Conservation (phyloP, 2,797 vertebrate species). For the Eurystomus glaucurus region DNA sequence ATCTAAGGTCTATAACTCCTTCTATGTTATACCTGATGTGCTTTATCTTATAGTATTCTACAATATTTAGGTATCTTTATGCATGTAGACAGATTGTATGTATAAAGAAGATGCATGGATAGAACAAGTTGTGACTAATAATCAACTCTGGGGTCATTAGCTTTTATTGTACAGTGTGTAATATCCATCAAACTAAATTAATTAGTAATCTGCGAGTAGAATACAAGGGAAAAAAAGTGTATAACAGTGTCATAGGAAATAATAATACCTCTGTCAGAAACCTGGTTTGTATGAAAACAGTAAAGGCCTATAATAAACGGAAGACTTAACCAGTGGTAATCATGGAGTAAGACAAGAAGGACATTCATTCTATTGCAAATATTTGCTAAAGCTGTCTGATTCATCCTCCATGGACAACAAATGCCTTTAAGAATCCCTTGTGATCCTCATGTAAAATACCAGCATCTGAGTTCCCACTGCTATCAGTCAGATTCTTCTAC, state of each 20-base stretch:
- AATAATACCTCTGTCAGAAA: background rate
- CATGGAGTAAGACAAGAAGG: background rate
- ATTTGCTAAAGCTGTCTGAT: background rate
- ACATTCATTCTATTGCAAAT: background rate
- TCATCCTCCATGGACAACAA: background rate
- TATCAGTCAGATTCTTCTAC: background rate
- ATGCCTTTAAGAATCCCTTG: background rate
- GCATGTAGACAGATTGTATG: background rate
- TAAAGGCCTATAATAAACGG: slow-evolving; percentile 3
- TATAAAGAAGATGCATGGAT: background rate
- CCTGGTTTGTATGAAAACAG: background rate
- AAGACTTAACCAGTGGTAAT: background rate
- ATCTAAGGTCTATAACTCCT: background rate
- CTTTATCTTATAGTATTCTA: background rate
- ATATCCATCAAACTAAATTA: background rate
- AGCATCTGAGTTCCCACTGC: background rate
- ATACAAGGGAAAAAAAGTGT: background rate
- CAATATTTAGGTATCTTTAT: background rate
- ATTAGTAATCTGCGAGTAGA: background rate
- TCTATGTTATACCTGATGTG: background rate
- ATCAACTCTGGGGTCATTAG: background rate
- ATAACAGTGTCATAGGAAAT: background rate
- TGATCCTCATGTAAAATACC: background rate
- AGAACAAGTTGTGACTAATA: background rate
- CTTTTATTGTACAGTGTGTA: background rate